Conservation (phyloP, 35 echinoderm and acorn worm species). For the Ophioderma brevispina region DNA sequence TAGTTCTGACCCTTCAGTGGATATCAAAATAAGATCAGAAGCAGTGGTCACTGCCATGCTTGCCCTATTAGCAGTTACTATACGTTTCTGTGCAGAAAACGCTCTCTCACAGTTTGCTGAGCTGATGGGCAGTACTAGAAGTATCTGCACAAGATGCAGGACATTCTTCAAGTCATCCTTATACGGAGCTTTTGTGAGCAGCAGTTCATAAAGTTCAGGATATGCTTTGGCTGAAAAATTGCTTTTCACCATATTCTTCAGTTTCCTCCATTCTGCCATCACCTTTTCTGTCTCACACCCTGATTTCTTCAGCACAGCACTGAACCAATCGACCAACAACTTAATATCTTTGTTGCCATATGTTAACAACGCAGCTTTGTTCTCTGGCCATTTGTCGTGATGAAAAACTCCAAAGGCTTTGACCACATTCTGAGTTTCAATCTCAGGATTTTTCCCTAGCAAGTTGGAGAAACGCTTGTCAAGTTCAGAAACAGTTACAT, state of each 20-base stretch:
- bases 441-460: too few species aligned
- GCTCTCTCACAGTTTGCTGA: neutral
- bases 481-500: too few species aligned
- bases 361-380: neutral
- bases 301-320: neutral
- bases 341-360: neutral
- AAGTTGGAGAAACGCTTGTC: too few species aligned
- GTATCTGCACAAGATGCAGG: neutral
- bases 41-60: neutral
- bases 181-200: neutral
- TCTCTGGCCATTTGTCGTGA: neutral
- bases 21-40: neutral
- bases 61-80: neutral
- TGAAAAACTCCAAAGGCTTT: too few species aligned
- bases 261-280: neutral
- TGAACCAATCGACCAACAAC: neutral
- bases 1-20: neutral
- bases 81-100: neutral
- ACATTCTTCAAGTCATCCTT: neutral
- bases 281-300: neutral
- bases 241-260: neutral
- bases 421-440: too few species aligned
- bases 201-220: neutral
- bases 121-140: neutral
- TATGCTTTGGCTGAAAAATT: neutral